Evolutionary conservation across 2,888 invertebrate species (phyloP), one percentile per base, ranked within the genome.

Genomic region (Pristionchus exspectatus): DNA sequence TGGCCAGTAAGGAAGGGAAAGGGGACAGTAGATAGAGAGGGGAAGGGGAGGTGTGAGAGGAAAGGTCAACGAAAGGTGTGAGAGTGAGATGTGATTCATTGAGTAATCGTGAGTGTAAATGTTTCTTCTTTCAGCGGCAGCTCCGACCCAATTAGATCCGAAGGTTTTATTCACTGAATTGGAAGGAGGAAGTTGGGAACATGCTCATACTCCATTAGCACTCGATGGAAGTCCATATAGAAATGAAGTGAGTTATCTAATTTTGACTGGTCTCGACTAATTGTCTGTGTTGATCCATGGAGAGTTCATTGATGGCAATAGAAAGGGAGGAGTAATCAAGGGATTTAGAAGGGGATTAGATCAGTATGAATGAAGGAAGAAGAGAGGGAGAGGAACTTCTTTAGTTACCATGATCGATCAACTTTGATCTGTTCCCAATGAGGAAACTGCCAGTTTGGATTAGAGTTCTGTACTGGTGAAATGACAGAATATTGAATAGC

Each of bases 161-260:
- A 89, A 89, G 66, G 56, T 54, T 9, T n/a, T 89, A 16, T 89
- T 89, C 54, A 44, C 81, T n/a, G 89, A 89, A 66, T 83, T 89
- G 83, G 89, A 89, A 30, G 89, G 66, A 66, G 83, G 83, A 27
- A 38, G 30, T 27, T 89, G 89, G 89, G 63, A 83, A 21, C 89
- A 89, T 33, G 30, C n/a, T 12, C 89, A 89, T 24, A 63, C 83
- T 18, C 89, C 89, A 9, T 18, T 63, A 4, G 83, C 81, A 38
- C 50, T 89, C n/a, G 89, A 89, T 83, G 81, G 81, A 66, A 81
- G 24, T 7, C 44, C 89, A 30, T 33, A 81, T 24, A 81, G 89
- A 30, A 89, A 89, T 89, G 89, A 89, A 66, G 89, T 83, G 54
- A 87, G 69, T n/a, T 0, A 74, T 24, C n/a, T 18, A 2, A 59